Base-by-base conservation (phyloP, 2,797 vertebrate genomes). In the Meriones psammophilus region DNA sequence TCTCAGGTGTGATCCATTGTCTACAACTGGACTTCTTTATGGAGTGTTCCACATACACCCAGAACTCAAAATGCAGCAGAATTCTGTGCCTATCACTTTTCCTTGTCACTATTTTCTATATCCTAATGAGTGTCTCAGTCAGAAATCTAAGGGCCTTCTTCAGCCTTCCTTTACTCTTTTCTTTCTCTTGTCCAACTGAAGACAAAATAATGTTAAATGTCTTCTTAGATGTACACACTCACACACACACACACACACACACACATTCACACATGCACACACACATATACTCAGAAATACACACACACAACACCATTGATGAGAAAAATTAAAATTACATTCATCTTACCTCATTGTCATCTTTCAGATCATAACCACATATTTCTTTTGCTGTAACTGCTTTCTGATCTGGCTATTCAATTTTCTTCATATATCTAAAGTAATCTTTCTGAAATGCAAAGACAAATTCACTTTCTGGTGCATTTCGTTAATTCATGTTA, bases 381-480 rank as follows among this genome's bases (percentile, higher is more conserved):
- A 2, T 79, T 66, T 92, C 17, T 56, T 33, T 24, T 91, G 1
- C 54, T 62, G 15, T 87, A 22, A 71, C 39, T 91, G 42, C 6
- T 89, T 81, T 88, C 66, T 62, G 18, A 9, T 92, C 1, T 86
- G 33, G 36, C 5, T 3, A 58, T 28, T 83, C 8, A 18, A 17
- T 58, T 88, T 91, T 68, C 30, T 86, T 88, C 54, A 30, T 69
- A 50, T 7, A 36, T 76, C 76, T 83, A 80, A 91, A 30, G 14
- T 50, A 50, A 58, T 76, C 54, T 94, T 94, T 89, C 46, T 60
- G 42, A 95, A 93, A 76, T 60, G 0, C 14, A 50, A 42, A 36
- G 39, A n/a, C 12, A 56, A 56, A 26, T 39, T 9, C 8, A 68
- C 20, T 18, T 60, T 91, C 14, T 8, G 12, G 3, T 26, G 1